Conservation (phyloP, 2,113 vertebrate species). For the Artemisiospiza belli region DNA sequence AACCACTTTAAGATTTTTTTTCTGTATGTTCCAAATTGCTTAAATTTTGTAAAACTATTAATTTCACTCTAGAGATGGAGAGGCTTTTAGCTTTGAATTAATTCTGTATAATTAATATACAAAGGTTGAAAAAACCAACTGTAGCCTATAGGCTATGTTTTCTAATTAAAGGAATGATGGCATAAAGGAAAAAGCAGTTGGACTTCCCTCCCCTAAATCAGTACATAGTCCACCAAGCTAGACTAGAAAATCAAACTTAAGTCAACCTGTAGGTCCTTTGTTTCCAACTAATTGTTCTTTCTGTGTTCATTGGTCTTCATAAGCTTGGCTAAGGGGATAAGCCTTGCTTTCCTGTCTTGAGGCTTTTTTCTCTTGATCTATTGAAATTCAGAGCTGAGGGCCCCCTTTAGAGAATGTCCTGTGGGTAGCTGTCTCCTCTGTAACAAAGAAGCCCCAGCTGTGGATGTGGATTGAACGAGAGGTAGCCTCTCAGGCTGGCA, state of each 20-base stretch:
- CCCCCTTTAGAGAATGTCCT: background rate
- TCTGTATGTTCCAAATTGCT: background rate
- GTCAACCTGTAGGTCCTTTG: background rate
- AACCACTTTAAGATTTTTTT: background rate
- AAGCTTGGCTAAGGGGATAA: conserved; percentile 19
- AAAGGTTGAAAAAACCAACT: background rate
- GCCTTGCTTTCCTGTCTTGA: conserved; percentile 45
- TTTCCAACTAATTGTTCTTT: conserved; percentile 20
- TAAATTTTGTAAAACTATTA: background rate
- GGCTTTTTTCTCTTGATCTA: conserved; percentile 35
- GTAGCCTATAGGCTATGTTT: background rate
- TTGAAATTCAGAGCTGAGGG: conserved; percentile 51
- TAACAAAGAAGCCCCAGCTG: conserved; percentile 18
- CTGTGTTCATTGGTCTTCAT: conserved; percentile 16
- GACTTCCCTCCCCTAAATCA: background rate
- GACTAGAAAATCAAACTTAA: conserved; percentile 1
- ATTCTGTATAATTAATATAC: background rate
- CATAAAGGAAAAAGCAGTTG: background rate
- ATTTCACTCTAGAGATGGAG: background rate
- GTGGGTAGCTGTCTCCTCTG: background rate
- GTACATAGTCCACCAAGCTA: background rate
- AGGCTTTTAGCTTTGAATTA: background rate
- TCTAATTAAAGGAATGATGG: background rate
- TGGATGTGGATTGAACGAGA: background rate
- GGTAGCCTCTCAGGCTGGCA: background rate